These are phyloP conservation scores for Sebastolobus altivelis DNA, from an alignment of 2,797 vertebrate species.

Conservation along the genomic window DNA sequence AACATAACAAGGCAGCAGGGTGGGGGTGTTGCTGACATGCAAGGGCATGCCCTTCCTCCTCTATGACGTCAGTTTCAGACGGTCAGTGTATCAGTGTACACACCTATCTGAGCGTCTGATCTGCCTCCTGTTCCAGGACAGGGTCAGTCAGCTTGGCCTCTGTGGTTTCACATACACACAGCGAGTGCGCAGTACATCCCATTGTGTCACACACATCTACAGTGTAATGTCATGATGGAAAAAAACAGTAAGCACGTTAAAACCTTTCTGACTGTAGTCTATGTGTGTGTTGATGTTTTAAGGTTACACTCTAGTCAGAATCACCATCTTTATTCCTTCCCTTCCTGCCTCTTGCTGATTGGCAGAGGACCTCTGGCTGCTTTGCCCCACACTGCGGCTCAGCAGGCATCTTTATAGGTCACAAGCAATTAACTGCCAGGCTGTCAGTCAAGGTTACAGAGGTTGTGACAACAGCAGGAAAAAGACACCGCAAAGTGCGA, in stretches of 20 bases:
- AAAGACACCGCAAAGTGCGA: background rate
- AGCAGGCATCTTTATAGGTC: slow-evolving; percentile 53
- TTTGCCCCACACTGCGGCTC: slow-evolving; percentile 50
- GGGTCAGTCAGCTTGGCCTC: slow-evolving; percentile 31
- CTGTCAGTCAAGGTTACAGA: slow-evolving; percentile 51
- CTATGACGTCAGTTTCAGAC: slow-evolving; percentile 21
- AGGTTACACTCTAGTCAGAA: background rate
- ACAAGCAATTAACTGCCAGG: slow-evolving; percentile 49
- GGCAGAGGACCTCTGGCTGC: slow-evolving; percentile 45
- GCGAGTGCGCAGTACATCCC: background rate
- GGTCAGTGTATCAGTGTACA: slow-evolving; percentile 45
- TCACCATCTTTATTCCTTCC: slow-evolving; percentile 21
- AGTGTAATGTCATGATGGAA: slow-evolving; percentile 16
- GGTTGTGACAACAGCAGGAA: background rate
- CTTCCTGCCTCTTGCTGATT: slow-evolving; percentile 29
- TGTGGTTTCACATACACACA: slow-evolving; percentile 11
- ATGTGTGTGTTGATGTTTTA: too few relatives aligned
- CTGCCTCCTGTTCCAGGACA: slow-evolving; percentile 31
- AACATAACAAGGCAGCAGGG: background rate
- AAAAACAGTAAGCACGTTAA: slow-evolving; percentile 1
- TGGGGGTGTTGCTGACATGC: background rate
- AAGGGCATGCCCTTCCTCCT: slow-evolving; percentile 24
- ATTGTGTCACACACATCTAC: background rate
- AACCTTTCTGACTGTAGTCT: background rate
- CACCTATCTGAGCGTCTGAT: slow-evolving; percentile 35